Evolutionary conservation across 2,113 vertebrate species (phyloP), one percentile per base, ranked within the genome.

Genomic region (Hemibates koningsi): DNA sequence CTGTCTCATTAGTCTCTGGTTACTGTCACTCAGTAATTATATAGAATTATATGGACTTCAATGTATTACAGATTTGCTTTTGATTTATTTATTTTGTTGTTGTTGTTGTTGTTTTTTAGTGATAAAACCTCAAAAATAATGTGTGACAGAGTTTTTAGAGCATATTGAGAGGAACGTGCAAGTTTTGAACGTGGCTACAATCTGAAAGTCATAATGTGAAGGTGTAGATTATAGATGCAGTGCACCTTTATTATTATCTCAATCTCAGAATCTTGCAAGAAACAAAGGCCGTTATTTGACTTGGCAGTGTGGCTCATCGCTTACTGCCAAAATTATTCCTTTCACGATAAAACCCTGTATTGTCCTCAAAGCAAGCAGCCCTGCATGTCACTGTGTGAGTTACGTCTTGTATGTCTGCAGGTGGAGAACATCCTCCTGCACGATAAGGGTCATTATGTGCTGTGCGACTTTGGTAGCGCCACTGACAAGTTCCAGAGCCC

Each of bases 371-470:
- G 38, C 10, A 80, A 17, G 54, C 82, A 50, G 36, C 73, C 19
- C 19, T 9, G 27, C 6, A 6, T 24, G 14, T 50, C 8, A 63
- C 27, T 57, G 16, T 83, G 11, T 54, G 21, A 79, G 52, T 89
- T 41, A 9, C 68, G 3, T 61, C 54, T 27, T 85, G 3, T 84
- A 3, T 91, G 2, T 95, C 90, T 83, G 5, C 90, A 99, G 99
- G 99, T 99, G 94, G 99, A 99, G 92, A 99, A 99, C 95, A 99
- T 99, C 90, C 97, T 99, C 83, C 96, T 99, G 80, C 99, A 99
- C 4, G 99, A 99, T 89, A 97, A 98, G 89, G 99, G 98, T 84
- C 98, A 99, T 94, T 99, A 99, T 3, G 98, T 99, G 86, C 96
- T 99, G 54, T 99, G 99, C 92, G 99, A 99, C 95, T 99, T 99